A percentile compares a stretch with the other conserved stretches of the same genome.
phyloP scores from a whole-genome alignment of 2,113 vertebrate species.

The Podilymbus podiceps region DNA sequence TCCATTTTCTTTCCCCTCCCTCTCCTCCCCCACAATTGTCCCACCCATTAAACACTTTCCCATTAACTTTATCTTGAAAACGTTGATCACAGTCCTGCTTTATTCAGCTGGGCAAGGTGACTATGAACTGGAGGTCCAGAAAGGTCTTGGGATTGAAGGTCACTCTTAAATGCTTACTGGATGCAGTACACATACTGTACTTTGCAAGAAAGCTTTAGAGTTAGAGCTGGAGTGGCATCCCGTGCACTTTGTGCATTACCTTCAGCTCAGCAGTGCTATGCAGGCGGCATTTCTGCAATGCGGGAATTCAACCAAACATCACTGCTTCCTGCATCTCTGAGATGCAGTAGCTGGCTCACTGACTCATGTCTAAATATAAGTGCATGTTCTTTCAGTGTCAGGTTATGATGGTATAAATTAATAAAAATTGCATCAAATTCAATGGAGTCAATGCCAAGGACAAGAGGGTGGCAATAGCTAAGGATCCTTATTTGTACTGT shows the following conservation, averaged over 20 bases:
- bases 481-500: not conserved
- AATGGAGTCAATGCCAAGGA: not conserved
- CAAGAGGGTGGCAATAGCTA: not conserved
- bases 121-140: not conserved
- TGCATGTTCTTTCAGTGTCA: not conserved
- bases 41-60: not conserved
- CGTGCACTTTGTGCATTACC: not conserved
- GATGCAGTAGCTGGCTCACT: not conserved
- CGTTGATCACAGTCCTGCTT: not conserved
- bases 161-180: not conserved
- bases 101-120: not conserved
- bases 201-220: not conserved
- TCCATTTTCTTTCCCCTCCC: not conserved
- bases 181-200: not conserved
- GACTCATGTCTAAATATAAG: not conserved
- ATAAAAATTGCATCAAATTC: not conserved
- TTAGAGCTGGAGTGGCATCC: not conserved
- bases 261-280: not conserved
- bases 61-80: not conserved
- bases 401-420: not conserved
- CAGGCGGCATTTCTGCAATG: not conserved
- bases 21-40: not conserved
- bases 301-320: not conserved
- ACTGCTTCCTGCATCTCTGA: not conserved
- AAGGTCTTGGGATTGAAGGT: not conserved